Conservation (phyloP, 1,140 invertebrate species). For the Atta texana region DNA sequence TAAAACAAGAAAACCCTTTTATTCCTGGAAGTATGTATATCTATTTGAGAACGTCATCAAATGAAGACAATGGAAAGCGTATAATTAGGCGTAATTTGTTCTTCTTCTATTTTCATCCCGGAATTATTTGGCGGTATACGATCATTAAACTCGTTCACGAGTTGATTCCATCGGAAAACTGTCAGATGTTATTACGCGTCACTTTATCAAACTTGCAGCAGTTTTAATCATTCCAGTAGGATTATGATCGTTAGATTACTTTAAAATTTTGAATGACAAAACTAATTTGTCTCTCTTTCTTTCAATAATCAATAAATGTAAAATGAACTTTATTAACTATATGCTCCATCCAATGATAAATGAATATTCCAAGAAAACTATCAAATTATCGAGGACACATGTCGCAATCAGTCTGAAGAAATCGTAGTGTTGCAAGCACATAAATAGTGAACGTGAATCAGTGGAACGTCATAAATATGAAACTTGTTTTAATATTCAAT, state of each 20-base stretch:
- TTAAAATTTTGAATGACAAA: background rate
- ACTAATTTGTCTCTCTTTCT: slow-evolving; percentile 9
- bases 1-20: background rate
- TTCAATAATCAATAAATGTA: background rate
- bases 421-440: background rate
- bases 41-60: background rate
- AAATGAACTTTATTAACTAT: background rate
- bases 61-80: background rate
- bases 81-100: slow-evolving; percentile 1
- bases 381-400: slow-evolving; percentile 19
- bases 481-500: slow-evolving; percentile 2
- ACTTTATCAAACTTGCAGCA: background rate
- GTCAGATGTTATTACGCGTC: slow-evolving; percentile 11
- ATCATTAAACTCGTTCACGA: background rate
- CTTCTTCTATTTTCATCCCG: background rate
- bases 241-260: background rate
- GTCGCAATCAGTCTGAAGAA: slow-evolving; percentile 7
- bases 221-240: background rate
- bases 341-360: background rate
- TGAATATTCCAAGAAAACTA: background rate
- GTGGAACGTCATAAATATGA: background rate
- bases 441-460: background rate
- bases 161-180: slow-evolving; percentile 1
- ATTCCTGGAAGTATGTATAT: background rate
- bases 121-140: background rate